phyloP scores from a whole-genome alignment of 2,113 vertebrate genomes.

The Notarius lentiginosus region DNA sequence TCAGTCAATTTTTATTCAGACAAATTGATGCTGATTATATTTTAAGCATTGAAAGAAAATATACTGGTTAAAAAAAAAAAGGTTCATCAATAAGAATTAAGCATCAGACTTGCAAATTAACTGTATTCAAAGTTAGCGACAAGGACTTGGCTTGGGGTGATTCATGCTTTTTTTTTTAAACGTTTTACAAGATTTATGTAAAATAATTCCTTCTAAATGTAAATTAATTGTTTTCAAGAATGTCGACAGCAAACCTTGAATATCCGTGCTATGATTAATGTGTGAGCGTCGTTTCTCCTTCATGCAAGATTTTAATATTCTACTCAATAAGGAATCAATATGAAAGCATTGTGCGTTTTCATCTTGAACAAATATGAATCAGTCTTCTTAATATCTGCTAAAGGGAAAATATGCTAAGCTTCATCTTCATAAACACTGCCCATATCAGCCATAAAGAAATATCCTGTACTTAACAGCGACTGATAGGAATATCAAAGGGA shows the following conservation, averaged over 20 bases:
- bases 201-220: no score
- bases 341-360: not conserved
- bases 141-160: not conserved
- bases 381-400: slow-evolving; percentile 29
- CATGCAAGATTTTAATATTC: not conserved
- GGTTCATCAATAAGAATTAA: not conserved
- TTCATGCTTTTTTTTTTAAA: not conserved
- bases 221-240: no score
- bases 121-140: not conserved
- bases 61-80: not conserved
- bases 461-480: slow-evolving; percentile 46
- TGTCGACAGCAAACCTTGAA: not conserved
- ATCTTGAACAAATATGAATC: slow-evolving; percentile 31
- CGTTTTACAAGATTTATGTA: no score
- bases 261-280: not conserved
- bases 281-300: not conserved
- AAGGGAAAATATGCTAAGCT: slow-evolving; percentile 54
- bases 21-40: not conserved
- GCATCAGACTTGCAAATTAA: not conserved
- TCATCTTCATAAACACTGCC: slow-evolving; percentile 49
- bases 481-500: slow-evolving; percentile 66
- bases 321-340: not conserved
- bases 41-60: not conserved
- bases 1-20: not conserved
- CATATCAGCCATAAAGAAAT: slow-evolving; percentile 53